These are phyloP conservation scores for Anguilla megastoma DNA, from an alignment of 2,797 vertebrate genomes.

Conservation along the genomic window DNA sequence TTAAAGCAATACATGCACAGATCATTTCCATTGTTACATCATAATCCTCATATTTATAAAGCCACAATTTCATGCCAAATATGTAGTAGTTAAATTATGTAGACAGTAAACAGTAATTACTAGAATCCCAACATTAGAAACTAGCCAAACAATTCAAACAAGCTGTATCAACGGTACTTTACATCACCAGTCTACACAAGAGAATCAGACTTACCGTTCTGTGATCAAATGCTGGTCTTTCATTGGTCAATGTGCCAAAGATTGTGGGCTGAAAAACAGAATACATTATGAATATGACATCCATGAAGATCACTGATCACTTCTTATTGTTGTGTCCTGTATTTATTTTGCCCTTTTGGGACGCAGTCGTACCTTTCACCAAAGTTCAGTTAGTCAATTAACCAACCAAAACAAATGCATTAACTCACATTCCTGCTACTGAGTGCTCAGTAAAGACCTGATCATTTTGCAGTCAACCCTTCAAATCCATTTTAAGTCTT, in stretches of 20 bases:
- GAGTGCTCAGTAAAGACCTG: background rate
- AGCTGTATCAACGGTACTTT: background rate
- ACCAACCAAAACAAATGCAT: background rate
- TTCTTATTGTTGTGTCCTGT: background rate
- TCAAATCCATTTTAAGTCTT: background rate
- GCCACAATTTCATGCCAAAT: background rate
- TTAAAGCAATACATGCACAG: background rate
- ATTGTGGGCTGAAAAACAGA: conserved; percentile 22
- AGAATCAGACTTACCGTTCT: conserved; percentile 29
- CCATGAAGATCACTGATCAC: background rate
- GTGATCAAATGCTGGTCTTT: conserved; percentile 22
- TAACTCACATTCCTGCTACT: background rate
- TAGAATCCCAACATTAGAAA: background rate
- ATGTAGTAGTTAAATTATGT: background rate
- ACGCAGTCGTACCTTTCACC: background rate
- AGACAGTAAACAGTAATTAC: background rate
- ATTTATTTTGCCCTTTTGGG: background rate
- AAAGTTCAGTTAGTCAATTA: background rate
- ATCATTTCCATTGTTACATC: background rate
- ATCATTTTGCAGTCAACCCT: background rate
- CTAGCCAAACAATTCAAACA: background rate
- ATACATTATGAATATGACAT: background rate
- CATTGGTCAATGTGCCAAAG: conserved; percentile 34
- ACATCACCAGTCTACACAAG: background rate
- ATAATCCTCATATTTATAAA: background rate